A percentile compares a stretch with the other conserved stretches of the same genome.
These are phyloP conservation scores for Dendrolimus kikuchii DNA, from an alignment of 1,140 invertebrate species.

Conservation along the genomic window DNA sequence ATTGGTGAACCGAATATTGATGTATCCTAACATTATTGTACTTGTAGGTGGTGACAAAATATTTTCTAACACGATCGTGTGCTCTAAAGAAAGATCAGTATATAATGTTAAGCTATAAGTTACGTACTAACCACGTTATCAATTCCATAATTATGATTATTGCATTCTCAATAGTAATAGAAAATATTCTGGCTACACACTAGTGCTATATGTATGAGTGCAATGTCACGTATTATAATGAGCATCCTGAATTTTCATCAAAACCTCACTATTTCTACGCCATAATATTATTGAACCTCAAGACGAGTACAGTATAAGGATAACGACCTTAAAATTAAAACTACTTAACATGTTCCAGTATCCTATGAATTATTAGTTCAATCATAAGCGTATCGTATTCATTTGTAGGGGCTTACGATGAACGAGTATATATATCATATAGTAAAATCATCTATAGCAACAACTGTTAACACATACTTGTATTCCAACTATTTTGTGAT, in stretches of 20 bases:
- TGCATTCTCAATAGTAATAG: background rate
- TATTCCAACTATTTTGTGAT: no score
- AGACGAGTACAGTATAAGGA: constrained; percentile 19
- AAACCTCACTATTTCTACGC: constrained; percentile 13
- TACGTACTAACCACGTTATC: no score
- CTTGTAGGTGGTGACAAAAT: no score
- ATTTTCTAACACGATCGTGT: no score
- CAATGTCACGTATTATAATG: constrained; percentile 50
- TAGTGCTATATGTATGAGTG: constrained; percentile 44
- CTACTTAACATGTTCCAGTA: constrained; percentile 25
- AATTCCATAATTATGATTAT: no score
- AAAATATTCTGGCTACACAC: constrained; percentile 1
- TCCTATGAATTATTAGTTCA: constrained; percentile 22
- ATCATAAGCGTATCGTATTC: constrained; percentile 44
- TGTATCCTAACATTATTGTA: no score
- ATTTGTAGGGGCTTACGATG: constrained; percentile 26
- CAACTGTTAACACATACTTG: no score
- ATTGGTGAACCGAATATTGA: no score
- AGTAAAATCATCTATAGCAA: no score
- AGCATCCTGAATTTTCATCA: constrained; percentile 53
- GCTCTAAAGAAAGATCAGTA: no score
- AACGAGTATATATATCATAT: no score
- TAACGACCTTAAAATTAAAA: constrained; percentile 25
- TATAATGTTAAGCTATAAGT: no score
- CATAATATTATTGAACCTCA: constrained; percentile 1